phyloP scores from a whole-genome alignment of 2,113 vertebrate species.

The Pteronura brasiliensis region DNA sequence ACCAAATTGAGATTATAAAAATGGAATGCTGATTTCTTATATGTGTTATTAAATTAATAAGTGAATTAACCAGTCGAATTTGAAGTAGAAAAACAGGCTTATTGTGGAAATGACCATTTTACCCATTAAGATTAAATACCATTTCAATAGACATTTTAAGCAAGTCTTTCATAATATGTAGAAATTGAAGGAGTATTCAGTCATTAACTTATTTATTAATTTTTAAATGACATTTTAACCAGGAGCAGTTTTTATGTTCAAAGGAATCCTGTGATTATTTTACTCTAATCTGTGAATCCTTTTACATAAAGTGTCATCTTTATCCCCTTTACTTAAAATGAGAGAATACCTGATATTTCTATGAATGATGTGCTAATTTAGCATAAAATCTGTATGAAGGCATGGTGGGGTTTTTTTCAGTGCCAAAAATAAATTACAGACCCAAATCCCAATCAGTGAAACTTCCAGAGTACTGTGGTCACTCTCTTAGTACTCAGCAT shows the following conservation, averaged over 20 bases:
- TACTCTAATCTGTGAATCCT: not conserved
- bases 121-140: not conserved
- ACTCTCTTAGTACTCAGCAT: not conserved
- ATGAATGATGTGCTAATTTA: not conserved
- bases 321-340: not conserved
- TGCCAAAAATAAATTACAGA: not conserved
- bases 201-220: not conserved
- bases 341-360: not conserved
- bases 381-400: not conserved
- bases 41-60: not conserved
- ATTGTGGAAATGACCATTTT: not conserved
- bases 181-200: not conserved
- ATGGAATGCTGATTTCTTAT: not conserved
- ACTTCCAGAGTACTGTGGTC: not conserved
- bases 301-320: not conserved
- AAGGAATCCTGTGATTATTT: not conserved
- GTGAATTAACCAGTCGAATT: not conserved
- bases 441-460: not conserved
- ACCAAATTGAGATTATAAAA: not conserved
- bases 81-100: not conserved
- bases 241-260: not conserved
- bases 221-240: conserved; percentile 19
- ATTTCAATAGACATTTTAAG: not conserved
- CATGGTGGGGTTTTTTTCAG: not conserved
- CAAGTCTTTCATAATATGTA: not conserved